phyloP scores from a whole-genome alignment of 2,113 vertebrate genomes.

The Puntigrus tetrazona region DNA sequence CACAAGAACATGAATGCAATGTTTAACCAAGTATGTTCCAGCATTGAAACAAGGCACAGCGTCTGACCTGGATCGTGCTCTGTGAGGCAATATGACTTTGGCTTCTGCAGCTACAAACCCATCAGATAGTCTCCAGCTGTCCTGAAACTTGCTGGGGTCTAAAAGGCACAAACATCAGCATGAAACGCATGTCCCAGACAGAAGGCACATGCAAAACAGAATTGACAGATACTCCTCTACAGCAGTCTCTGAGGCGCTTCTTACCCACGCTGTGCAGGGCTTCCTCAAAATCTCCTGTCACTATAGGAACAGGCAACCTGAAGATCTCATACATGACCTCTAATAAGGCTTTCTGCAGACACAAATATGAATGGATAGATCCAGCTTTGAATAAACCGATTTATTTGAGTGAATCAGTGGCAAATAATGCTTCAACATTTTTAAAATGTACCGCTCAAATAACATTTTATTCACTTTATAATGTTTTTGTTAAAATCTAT shows the following conservation, averaged over 20 bases:
- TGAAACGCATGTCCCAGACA: background rate
- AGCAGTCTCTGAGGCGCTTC: background rate
- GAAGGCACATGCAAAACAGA: background rate
- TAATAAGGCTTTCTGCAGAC: slow-evolving; percentile 84
- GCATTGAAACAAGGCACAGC: background rate
- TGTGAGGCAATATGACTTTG: slow-evolving; percentile 91
- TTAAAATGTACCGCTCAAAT: background rate
- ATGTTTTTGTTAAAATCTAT: background rate
- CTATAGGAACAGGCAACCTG: slow-evolving; percentile 89
- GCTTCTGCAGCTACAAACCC: slow-evolving; percentile 96
- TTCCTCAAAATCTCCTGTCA: slow-evolving; percentile 91
- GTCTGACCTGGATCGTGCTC: slow-evolving; percentile 90
- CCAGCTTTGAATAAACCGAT: background rate
- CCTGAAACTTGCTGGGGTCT: slow-evolving; percentile 94
- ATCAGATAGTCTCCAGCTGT: slow-evolving; percentile 94
- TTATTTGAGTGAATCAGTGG: background rate
- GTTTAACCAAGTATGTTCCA: background rate
- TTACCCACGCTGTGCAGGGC: slow-evolving; percentile 92
- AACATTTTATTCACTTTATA: background rate
- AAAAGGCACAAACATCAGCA: background rate
- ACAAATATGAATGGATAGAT: background rate
- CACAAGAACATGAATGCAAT: background rate
- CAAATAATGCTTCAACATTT: background rate
- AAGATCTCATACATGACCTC: slow-evolving; percentile 97
- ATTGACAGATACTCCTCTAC: background rate